phyloP scores from a whole-genome alignment of 2,888 invertebrate species.

The Conomelus anceps region DNA sequence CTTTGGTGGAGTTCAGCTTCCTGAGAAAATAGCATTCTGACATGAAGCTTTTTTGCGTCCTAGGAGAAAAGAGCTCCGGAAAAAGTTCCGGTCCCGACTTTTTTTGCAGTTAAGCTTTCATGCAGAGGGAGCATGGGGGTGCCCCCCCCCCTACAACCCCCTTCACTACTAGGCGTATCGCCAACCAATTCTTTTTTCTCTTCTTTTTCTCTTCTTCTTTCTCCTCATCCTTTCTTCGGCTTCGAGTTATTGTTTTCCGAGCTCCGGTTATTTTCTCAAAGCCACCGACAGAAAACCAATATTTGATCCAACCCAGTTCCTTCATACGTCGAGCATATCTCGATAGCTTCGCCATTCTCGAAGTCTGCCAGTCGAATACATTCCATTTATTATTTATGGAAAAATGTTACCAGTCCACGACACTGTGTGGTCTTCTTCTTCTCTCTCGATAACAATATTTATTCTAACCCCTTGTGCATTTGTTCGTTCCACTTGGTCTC shows the following conservation, averaged over 20 bases:
- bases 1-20: neutral
- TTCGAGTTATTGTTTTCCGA: neutral
- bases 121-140: neutral
- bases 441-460: neutral
- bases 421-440: neutral
- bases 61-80: neutral
- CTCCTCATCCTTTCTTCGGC: neutral
- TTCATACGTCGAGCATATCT: too few relatives aligned
- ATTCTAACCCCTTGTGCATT: neutral
- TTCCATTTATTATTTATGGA: neutral
- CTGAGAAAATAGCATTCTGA: neutral
- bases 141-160: neutral
- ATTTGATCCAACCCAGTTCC: neutral
- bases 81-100: neutral
- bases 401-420: neutral
- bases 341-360: neutral
- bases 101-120: neutral
- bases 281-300: neutral
- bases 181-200: neutral
- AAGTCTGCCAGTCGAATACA: neutral
- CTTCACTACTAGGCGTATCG: neutral
- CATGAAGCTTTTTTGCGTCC: neutral
- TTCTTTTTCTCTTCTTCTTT: neutral
- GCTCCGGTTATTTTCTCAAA: neutral
- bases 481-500: neutral